Conservation (phyloP, 2,797 vertebrate genomes). For the Hippoglossus hippoglossus region DNA sequence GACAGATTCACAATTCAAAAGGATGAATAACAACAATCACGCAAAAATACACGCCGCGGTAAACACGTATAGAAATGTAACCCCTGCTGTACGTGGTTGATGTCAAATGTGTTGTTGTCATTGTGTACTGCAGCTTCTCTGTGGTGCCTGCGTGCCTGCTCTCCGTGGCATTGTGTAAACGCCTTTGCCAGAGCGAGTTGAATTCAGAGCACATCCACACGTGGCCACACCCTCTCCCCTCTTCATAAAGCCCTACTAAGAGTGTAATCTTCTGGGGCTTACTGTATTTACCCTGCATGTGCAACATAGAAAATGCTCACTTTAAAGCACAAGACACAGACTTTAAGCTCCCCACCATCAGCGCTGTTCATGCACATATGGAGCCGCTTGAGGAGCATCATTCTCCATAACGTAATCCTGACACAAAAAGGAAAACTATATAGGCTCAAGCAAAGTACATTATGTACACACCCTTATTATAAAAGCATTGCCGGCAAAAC, state of each 20-base stretch:
- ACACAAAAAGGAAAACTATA: not conserved
- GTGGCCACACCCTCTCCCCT: constrained; percentile 51
- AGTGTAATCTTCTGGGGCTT: constrained; percentile 71
- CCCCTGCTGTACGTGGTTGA: constrained; percentile 1
- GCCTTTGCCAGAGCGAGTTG: constrained; percentile 23
- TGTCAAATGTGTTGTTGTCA: constrained; percentile 22
- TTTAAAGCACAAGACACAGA: constrained; percentile 56
- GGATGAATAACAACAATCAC: not conserved
- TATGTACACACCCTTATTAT: not conserved
- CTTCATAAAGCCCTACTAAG: constrained; percentile 72
- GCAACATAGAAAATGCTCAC: constrained; percentile 62
- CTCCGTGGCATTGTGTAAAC: constrained; percentile 28
- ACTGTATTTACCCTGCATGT: constrained; percentile 70
- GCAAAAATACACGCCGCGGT: not conserved
- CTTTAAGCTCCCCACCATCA: constrained; percentile 51
- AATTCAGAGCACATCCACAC: constrained; percentile 74
- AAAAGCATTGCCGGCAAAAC: not conserved
- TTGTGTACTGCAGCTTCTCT: constrained; percentile 33
- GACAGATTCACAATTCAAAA: constrained; percentile 23
- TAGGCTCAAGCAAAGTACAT: not conserved
- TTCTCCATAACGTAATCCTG: not conserved
- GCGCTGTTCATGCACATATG: constrained; percentile 8
- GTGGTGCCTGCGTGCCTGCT: not conserved
- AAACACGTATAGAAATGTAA: constrained; percentile 10
- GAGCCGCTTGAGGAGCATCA: constrained; percentile 13